A percentile compares a stretch with the other conserved stretches of the same genome.
These are phyloP conservation scores for Notolabrus celidotus DNA, from an alignment of 2,797 vertebrate species.

Conservation along the genomic window DNA sequence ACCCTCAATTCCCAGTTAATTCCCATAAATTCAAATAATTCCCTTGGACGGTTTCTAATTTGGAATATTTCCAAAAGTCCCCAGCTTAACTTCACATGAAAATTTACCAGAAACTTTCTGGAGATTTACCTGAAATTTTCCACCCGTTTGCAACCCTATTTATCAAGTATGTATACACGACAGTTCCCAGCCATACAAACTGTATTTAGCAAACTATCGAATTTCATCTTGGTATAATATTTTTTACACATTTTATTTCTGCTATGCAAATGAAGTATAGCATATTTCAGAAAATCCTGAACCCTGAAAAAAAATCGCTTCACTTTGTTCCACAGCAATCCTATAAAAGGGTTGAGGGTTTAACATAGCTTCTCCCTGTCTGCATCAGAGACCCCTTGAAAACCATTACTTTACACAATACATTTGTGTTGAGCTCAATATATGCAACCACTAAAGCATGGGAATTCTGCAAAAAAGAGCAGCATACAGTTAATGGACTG, in stretches of 20 bases:
- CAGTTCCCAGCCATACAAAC: constrained; percentile 19
- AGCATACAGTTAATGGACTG: constrained; percentile 77
- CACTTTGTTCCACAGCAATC: constrained; percentile 40
- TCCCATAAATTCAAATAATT: too few species aligned
- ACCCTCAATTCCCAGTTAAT: too few species aligned
- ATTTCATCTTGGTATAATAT: neutral
- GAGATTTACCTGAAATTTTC: too few species aligned
- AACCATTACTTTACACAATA: constrained; percentile 54
- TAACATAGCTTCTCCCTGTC: constrained; percentile 41
- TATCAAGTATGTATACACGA: too few species aligned
- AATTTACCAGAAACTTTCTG: too few species aligned
- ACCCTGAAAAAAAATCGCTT: constrained; percentile 18
- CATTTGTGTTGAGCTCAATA: constrained; percentile 52
- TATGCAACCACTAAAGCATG: constrained; percentile 51
- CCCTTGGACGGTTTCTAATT: too few species aligned
- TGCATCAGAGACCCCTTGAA: constrained; percentile 45
- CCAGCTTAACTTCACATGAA: too few species aligned
- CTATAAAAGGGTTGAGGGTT: constrained; percentile 40
- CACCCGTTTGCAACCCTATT: too few species aligned
- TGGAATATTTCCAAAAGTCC: too few species aligned
- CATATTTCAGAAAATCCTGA: too few species aligned
- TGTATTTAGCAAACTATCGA: constrained; percentile 11
- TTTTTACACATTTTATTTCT: neutral
- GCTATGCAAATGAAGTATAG: neutral
- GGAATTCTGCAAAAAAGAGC: constrained; percentile 58